A percentile compares a stretch with the other conserved stretches of the same genome.
phyloP scores from a whole-genome alignment of 2,113 vertebrate genomes.

The Saccopteryx bilineata region DNA sequence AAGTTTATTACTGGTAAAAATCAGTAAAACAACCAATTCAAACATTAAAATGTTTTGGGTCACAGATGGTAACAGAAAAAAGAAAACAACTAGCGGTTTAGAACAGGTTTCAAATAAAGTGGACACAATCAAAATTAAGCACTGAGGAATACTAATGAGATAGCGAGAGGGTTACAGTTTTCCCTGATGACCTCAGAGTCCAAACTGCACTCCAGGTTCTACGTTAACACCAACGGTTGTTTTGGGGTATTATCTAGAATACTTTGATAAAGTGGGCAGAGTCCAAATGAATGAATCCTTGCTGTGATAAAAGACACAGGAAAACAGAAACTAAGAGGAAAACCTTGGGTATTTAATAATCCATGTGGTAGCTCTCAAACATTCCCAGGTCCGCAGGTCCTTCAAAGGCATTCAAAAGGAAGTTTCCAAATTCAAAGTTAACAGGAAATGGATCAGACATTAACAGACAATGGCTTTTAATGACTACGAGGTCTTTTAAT shows the following conservation, averaged over 20 bases:
- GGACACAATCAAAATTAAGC: conserved; percentile 1
- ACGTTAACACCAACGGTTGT: conserved; percentile 8
- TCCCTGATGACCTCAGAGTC: background rate
- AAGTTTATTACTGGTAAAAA: conserved; percentile 44
- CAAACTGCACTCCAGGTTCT: conserved; percentile 22
- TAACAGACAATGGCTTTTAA: conserved; percentile 13
- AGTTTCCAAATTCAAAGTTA: conserved; percentile 38
- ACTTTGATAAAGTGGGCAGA: conserved; percentile 3
- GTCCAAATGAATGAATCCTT: conserved; percentile 38
- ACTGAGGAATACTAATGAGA: background rate
- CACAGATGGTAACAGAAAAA: conserved; percentile 14
- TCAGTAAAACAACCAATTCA: conserved; percentile 29
- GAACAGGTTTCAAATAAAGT: conserved; percentile 48
- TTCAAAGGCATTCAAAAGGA: background rate
- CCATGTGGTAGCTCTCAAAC: conserved; percentile 7
- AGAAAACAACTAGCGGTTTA: background rate
- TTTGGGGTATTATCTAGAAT: background rate
- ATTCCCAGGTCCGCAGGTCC: conserved; percentile 37
- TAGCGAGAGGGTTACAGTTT: background rate
- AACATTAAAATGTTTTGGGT: conserved; percentile 30
- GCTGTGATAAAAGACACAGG: background rate
- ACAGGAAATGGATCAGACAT: conserved; percentile 11
- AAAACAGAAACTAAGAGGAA: conserved; percentile 52
- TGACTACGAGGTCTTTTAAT: background rate
- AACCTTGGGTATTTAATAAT: conserved; percentile 51